These are phyloP conservation scores for Mastomys coucha DNA, from an alignment of 2,113 vertebrate genomes.

Conservation along the genomic window DNA sequence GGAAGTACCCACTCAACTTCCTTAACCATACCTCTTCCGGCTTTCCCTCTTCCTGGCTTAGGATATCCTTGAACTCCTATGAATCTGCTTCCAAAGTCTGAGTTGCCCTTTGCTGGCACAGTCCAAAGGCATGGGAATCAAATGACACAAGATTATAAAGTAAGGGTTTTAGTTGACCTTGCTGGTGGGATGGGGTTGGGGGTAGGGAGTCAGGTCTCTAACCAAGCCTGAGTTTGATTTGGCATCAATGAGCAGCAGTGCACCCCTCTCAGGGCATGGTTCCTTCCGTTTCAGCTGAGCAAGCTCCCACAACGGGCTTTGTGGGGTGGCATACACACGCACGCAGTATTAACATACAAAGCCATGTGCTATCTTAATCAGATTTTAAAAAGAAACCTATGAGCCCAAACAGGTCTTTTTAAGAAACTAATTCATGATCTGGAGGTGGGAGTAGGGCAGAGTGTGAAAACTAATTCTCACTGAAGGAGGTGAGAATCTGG, in stretches of 20 bases:
- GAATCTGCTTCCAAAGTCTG: neutral
- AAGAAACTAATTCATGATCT: neutral
- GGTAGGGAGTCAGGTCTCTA: neutral
- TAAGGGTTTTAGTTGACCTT: neutral
- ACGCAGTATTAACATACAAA: neutral
- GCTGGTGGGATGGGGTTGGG: neutral
- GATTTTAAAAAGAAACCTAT: conserved; percentile 11
- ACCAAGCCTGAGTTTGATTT: neutral
- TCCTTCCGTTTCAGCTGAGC: neutral
- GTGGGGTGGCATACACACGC: neutral
- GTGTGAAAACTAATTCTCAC: neutral
- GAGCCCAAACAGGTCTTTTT: neutral
- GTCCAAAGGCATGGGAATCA: neutral
- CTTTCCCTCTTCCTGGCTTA: conserved; percentile 20
- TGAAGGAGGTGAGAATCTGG: neutral
- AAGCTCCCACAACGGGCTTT: neutral
- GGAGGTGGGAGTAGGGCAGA: neutral
- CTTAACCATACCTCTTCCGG: neutral
- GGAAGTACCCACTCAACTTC: neutral
- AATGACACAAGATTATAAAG: conserved; percentile 21
- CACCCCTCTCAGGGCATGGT: neutral
- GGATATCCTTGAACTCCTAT: conserved; percentile 51
- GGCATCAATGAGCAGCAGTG: neutral
- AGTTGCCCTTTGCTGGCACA: conserved; percentile 26
- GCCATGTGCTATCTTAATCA: neutral